These are phyloP conservation scores for Hypocryptadius cinnamomeus DNA, from an alignment of 2,113 vertebrate species.

Conservation along the genomic window DNA sequence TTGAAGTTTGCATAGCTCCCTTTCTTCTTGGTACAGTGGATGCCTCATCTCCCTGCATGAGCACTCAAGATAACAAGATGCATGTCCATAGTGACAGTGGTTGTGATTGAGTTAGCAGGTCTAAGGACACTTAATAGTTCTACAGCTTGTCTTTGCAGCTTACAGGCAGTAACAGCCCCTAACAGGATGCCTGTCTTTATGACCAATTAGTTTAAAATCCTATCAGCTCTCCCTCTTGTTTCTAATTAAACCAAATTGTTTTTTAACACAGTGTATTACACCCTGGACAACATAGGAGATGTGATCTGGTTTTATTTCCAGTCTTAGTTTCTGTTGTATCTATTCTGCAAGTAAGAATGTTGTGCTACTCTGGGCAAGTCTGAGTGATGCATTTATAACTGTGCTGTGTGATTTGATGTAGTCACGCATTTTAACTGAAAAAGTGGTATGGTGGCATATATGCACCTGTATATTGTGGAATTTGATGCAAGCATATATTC, in stretches of 20 bases:
- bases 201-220: constrained; percentile 28
- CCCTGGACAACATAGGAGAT: background rate
- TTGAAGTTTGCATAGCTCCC: constrained; percentile 28
- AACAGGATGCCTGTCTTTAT: constrained; percentile 29
- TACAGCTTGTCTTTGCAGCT: constrained; percentile 2
- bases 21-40: background rate
- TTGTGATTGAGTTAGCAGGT: constrained; percentile 21
- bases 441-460: background rate
- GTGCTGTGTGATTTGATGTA: background rate
- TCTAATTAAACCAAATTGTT: background rate
- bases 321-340: background rate
- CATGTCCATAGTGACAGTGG: background rate
- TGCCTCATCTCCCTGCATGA: constrained; percentile 26
- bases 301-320: background rate
- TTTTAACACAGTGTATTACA: background rate
- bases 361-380: background rate
- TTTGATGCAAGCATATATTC: background rate
- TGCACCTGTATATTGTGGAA: background rate
- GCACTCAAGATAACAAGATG: constrained; percentile 23
- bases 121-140: background rate
- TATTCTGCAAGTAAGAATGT: background rate
- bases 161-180: background rate
- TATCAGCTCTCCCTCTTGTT: constrained; percentile 5
- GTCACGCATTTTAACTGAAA: background rate
- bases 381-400: background rate